Percentiles rank a stretch among this genome's conserved stretches.
phyloP scores from a whole-genome alignment of 1,140 invertebrate species.

The Drosophila guanche region DNA sequence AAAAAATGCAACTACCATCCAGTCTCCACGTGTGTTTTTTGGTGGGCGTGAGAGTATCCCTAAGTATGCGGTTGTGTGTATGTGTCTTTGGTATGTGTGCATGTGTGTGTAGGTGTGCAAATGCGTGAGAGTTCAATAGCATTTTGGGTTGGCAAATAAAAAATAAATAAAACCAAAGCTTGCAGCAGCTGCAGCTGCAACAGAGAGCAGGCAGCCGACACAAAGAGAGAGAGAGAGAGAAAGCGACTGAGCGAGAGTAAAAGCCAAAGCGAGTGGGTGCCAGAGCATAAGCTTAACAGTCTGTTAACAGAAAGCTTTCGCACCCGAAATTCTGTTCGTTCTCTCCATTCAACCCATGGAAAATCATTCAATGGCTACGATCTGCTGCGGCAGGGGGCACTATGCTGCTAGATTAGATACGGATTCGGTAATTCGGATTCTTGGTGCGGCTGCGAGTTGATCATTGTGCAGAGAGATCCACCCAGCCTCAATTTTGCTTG shows the following conservation, averaged over 20 bases:
- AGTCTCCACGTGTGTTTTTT: neutral
- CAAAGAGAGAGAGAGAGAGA: conserved; percentile 8
- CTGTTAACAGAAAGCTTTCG: conserved; percentile 11
- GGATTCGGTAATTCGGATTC: too few species aligned
- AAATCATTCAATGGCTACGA: too few species aligned
- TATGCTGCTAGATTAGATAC: too few species aligned
- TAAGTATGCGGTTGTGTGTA: neutral
- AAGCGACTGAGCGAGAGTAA: too few species aligned
- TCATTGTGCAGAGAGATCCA: too few species aligned
- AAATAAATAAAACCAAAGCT: conserved; percentile 72
- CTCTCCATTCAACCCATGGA: too few species aligned
- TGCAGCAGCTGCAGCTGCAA: conserved; percentile 48
- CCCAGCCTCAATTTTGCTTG: too few species aligned
- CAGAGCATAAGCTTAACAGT: conserved; percentile 22
- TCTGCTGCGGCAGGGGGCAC: too few species aligned
- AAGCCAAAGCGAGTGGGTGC: neutral
- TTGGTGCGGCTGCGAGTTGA: too few species aligned
- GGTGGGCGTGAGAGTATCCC: neutral
- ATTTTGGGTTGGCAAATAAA: conserved; percentile 73
- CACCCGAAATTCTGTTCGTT: neutral
- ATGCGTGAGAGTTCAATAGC: conserved; percentile 71
- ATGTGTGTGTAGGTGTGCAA: conserved; percentile 17
- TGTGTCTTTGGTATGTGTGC: neutral
- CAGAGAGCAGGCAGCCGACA: conserved; percentile 11
- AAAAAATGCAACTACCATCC: neutral